phyloP scores from a whole-genome alignment of 2,797 vertebrate genomes.

The Neosilurus mollespiculum region DNA sequence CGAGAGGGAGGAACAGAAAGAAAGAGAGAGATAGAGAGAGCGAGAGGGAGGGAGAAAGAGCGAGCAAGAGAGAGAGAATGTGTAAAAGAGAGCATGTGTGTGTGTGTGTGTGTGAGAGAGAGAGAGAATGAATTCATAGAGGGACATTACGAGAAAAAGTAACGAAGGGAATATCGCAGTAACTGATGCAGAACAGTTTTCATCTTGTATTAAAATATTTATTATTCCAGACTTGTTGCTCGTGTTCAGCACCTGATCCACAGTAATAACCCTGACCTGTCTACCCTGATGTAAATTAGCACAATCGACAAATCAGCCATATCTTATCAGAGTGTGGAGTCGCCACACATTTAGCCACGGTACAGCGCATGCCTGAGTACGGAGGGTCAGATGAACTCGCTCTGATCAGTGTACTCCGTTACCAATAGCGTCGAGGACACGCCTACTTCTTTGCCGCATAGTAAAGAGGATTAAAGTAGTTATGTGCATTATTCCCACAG shows the following conservation, averaged over 20 bases:
- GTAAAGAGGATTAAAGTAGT: constrained; percentile 18
- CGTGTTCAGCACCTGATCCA: neutral
- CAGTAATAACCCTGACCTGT: constrained; percentile 11
- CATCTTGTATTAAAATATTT: neutral
- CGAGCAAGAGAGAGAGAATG: too few relatives aligned
- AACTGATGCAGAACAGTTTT: too few relatives aligned
- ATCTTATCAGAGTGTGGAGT: neutral
- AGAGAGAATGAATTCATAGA: too few relatives aligned
- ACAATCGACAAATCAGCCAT: constrained; percentile 1
- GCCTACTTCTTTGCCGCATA: neutral
- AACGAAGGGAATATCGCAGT: too few relatives aligned
- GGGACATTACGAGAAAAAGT: too few relatives aligned
- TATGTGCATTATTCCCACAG: constrained; percentile 7
- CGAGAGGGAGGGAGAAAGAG: too few relatives aligned
- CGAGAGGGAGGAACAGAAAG: too few relatives aligned
- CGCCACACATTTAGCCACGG: neutral
- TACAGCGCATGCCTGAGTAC: neutral
- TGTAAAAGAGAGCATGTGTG: too few relatives aligned
- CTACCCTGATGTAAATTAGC: neutral
- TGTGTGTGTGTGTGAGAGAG: neutral
- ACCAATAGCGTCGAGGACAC: neutral
- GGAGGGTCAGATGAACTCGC: neutral
- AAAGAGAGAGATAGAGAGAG: too few relatives aligned
- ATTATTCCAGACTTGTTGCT: neutral
- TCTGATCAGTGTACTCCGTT: neutral